Conservation (phyloP, 2,797 vertebrate species). For the Melanotaenia pygmaea region DNA sequence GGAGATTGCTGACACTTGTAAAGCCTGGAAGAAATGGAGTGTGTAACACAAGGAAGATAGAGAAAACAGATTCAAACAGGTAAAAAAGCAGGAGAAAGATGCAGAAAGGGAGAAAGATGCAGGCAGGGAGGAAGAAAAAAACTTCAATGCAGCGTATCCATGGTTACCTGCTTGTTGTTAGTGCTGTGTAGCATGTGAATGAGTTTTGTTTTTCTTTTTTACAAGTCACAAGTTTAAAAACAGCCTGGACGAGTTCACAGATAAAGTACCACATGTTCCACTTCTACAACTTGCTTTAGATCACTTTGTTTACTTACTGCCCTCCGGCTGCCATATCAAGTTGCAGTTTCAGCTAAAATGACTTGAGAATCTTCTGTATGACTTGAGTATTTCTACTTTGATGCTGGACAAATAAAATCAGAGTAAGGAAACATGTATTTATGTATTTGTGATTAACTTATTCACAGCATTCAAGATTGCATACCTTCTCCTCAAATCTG, state of each 20-base stretch:
- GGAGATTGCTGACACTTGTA: constrained; percentile 12
- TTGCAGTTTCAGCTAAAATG: constrained; percentile 51
- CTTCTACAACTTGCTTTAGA: constrained; percentile 48
- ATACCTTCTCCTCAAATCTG: too few relatives aligned
- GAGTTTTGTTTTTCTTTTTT: constrained; percentile 20
- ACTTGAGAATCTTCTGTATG: constrained; percentile 63
- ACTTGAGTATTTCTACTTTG: constrained; percentile 70
- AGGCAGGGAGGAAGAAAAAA: constrained; percentile 16
- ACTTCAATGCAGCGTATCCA: constrained; percentile 49
- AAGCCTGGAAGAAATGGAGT: neutral
- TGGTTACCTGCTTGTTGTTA: constrained; percentile 65
- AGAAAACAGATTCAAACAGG: constrained; percentile 2
- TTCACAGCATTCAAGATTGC: too few relatives aligned
- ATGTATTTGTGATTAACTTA: constrained; percentile 7
- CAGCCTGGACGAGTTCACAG: constrained; percentile 20
- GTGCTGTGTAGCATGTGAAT: constrained; percentile 49
- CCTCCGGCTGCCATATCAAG: constrained; percentile 51
- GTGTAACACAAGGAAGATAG: constrained; percentile 11
- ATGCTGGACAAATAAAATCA: constrained; percentile 73
- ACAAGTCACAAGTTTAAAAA: constrained; percentile 37
- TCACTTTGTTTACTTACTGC: constrained; percentile 59
- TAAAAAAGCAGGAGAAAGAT: neutral
- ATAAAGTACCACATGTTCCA: constrained; percentile 45
- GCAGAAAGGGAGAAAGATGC: neutral
- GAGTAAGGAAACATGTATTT: constrained; percentile 32